These are phyloP conservation scores for Mus musculus DNA, from an alignment of 2,113 vertebrate genomes.

Conservation along the genomic window DNA sequence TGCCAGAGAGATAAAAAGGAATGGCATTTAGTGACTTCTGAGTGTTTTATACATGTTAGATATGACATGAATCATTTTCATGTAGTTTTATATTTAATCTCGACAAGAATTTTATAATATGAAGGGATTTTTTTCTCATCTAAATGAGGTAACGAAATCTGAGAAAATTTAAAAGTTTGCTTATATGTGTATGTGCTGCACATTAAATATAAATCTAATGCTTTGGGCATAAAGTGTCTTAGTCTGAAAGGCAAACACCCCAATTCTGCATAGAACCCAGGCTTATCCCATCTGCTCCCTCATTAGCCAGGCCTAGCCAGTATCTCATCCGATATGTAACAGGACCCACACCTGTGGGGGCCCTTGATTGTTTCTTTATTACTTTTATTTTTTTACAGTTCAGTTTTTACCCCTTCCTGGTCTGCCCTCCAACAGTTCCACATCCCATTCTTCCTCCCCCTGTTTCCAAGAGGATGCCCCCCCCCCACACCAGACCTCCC, in stretches of 20 bases:
- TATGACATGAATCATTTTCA: not conserved
- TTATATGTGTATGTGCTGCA: not conserved
- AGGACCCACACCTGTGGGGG: too few species aligned
- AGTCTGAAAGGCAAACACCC: not conserved
- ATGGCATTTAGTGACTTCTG: not conserved
- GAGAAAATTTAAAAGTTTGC: not conserved
- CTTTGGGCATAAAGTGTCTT: not conserved
- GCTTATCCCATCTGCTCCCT: not conserved
- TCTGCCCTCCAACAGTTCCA: too few species aligned
- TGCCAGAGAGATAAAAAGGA: not conserved
- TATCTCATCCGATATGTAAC: not conserved
- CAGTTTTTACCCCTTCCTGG: too few species aligned
- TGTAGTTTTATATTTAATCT: not conserved
- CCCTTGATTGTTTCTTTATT: not conserved
- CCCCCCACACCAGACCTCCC: too few species aligned
- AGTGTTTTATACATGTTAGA: not conserved
- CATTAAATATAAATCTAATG: not conserved
- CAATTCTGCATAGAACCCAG: not conserved
- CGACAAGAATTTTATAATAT: not conserved
- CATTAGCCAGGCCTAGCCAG: too few species aligned
- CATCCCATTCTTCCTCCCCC: too few species aligned
- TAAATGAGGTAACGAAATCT: not conserved
- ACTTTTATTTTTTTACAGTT: too few species aligned
- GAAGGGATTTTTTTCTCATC: constrained; percentile 12
- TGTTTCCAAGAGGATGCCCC: too few species aligned